A percentile compares a stretch with the other conserved stretches of the same genome.
phyloP scores from a whole-genome alignment of 2,888 invertebrate genomes.

The Drosophila phalerata region DNA sequence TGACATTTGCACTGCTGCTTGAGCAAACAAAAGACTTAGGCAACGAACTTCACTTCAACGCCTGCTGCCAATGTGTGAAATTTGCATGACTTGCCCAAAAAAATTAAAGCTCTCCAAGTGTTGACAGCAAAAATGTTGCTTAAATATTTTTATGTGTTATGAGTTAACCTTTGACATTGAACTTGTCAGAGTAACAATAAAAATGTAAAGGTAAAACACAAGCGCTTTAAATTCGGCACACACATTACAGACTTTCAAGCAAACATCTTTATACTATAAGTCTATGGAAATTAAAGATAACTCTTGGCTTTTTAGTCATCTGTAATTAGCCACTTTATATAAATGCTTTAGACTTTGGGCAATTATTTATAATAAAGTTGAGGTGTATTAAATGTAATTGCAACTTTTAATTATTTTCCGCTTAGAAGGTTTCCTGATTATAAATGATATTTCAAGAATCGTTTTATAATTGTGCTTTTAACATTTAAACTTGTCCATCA shows the following conservation, averaged over 20 bases:
- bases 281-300: constrained; percentile 17
- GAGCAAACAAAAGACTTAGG: constrained; percentile 72
- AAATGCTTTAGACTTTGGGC: constrained; percentile 1
- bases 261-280: constrained; percentile 8
- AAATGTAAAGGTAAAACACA: constrained; percentile 19
- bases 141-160: constrained; percentile 12
- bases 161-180: constrained; percentile 75
- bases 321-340: constrained; percentile 22
- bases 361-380: constrained; percentile 21
- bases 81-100: constrained; percentile 27
- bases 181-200: constrained; percentile 59
- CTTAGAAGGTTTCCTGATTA: constrained; percentile 8
- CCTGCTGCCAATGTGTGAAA: constrained; percentile 17
- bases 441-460: constrained; percentile 21
- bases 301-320: neutral
- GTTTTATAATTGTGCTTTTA: neutral
- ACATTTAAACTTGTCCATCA: neutral
- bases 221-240: constrained; percentile 32
- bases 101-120: neutral
- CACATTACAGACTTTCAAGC: constrained; percentile 32
- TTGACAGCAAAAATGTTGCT: constrained; percentile 17
- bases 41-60: constrained; percentile 61
- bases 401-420: constrained; percentile 22
- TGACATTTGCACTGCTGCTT: constrained; percentile 51
- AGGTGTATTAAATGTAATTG: constrained; percentile 47